Evolutionary conservation across 2,113 vertebrate species (phyloP), one percentile per base, ranked within the genome.

Genomic region (Nesogale talazaci): DNA sequence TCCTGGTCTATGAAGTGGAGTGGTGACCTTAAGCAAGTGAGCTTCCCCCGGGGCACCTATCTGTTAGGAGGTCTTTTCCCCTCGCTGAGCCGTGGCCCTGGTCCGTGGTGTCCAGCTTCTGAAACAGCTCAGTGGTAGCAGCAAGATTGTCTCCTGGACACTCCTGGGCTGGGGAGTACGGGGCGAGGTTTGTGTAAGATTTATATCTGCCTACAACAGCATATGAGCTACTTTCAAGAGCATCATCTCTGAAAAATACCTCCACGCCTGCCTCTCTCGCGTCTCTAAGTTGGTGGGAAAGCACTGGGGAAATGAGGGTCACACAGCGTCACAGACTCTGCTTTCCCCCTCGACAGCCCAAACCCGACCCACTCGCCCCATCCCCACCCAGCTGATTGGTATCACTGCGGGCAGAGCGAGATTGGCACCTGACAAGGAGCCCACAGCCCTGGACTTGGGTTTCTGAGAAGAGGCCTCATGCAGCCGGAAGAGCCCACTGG

Each of bases 331-430:
- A 78, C 46, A 76, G 63, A 94, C 25, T 82, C 78, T 12, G n/a
- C 46, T 75, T 69, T 92, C 86, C 46, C 89, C 79, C 52, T 76
- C 77, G 67, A 5, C 31, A 75, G 65, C 75, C 29, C 10, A 14
- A 42, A 78, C 74, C 38, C 42, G 46, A 77, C 85, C 27, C 8
- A 19, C 75, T 81, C 57, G 59, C 87, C 74, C 94, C 91, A 95
- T 96, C 94, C 86, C 92, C 93, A 96, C 89, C 79, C 92, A 79
- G 82, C 25, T 72, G 91, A 89, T 92, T 94, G 96, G 61, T 69
- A 65, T 0, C 90, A 36, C 89, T 94, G 36, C 63, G 38, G 81
- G 91, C 42, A 52, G 70, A 20, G 17, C 38, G 29, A 15, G 27
- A 29, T 34, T 29, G n/a, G 69, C 84, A 63, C 89, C 84, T 89